Evolutionary conservation across 2,797 vertebrate genomes (phyloP), one percentile per base, ranked within the genome.

Genomic region (Brachyrhaphis roseni): DNA sequence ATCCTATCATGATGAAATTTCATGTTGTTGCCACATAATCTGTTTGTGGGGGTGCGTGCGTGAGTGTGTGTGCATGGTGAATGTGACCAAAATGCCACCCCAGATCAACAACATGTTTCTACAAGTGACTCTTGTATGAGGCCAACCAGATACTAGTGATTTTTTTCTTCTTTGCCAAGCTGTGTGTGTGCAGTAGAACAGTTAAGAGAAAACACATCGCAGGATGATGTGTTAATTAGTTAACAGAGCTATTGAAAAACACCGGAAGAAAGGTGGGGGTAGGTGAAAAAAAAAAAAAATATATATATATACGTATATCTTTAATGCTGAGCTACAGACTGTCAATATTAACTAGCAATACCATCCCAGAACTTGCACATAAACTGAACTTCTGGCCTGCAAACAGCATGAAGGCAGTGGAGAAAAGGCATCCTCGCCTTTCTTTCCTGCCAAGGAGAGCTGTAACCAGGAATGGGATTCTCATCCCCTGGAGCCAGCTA

Each of bases 381-480:
- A 84, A 55, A 77, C 45, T 89, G 89, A 91, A 92, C 93, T 94
- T 83, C 87, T 91, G 92, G 93, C 91, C 26, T 92, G 87, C 85
- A 94, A 93, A 88, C 77, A 81, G 89, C 93, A 93, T 94, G 93
- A 94, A 93, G 89, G 90, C 90, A 95, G 91, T 70, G 85, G 89
- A 92, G 91, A 94, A 91, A 92, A 94, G 91, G 91, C 94, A 93
- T 91, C 89, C 83, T 93, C 90, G 79, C 91, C 88, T 92, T 92
- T 92, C 84, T 93, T 71, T 89, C 77, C 92, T 96, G 94, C 95
- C 95, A 96, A 93, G 91, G 92, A 94, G 90, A 93, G 91, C 95
- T 95, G 94, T 95, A 96, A 95, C 94, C 84, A 85, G 93, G 92
- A 95, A 94, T 95, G 94, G 92, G 93, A 95, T 95, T 95, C 94